Conservation (phyloP, 2,888 invertebrate genomes). For the Pseudolycoriella hygida region DNA sequence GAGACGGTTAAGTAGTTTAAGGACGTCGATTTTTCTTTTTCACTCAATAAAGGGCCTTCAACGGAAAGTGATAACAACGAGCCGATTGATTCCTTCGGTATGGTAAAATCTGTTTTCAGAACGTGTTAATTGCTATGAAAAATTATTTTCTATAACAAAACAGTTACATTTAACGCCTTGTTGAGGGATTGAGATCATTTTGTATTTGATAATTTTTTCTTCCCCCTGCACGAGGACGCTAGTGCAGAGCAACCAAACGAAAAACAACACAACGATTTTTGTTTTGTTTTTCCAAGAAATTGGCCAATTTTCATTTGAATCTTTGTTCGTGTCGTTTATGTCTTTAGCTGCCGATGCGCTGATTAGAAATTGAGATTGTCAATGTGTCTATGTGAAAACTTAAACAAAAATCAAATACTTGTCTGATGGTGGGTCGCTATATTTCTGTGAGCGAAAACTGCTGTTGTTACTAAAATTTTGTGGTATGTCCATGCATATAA, state of each 20-base stretch:
- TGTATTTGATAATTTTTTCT: constrained; percentile 23
- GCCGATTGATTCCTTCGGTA: constrained; percentile 16
- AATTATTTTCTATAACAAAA: background rate
- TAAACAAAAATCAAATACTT: too few relatives aligned
- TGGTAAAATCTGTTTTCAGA: constrained; percentile 14
- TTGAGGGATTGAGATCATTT: constrained; percentile 22
- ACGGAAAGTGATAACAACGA: constrained; percentile 29
- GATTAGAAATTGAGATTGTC: too few relatives aligned
- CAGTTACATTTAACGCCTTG: constrained; percentile 20
- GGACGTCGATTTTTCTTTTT: too few relatives aligned
- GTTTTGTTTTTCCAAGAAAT: constrained; percentile 1
- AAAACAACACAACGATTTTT: constrained; percentile 13
- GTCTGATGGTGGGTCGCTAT: too few relatives aligned
- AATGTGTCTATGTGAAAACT: too few relatives aligned
- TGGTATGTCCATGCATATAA: constrained; percentile 12
- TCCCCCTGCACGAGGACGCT: constrained; percentile 19
- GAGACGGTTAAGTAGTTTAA: background rate
- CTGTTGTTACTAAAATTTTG: too few relatives aligned
- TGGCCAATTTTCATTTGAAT: too few relatives aligned
- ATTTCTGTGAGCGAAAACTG: too few relatives aligned
- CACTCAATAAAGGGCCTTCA: constrained; percentile 32
- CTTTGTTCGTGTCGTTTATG: too few relatives aligned
- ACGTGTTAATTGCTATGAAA: background rate
- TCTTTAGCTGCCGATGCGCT: too few relatives aligned
- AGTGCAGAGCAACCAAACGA: constrained; percentile 22